Evolutionary conservation across 2,888 invertebrate genomes (phyloP).

Genomic region (Epirrita christyi): DNA sequence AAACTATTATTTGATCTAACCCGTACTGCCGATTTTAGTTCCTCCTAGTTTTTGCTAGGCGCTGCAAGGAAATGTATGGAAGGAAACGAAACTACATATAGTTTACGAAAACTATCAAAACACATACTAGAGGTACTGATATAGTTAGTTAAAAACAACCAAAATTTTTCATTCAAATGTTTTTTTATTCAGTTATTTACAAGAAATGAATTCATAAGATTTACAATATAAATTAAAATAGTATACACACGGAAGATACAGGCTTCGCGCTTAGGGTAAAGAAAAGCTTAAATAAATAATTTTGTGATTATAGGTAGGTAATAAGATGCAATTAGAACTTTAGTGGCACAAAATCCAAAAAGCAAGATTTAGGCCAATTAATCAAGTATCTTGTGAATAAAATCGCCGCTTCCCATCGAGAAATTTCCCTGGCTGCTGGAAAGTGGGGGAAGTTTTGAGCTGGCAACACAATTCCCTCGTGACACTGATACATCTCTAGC

Average conservation of each 20-base stretch:
- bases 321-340: slow-evolving; percentile 1
- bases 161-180: slow-evolving; percentile 61
- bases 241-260: slow-evolving; percentile 47
- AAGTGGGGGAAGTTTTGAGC: too few relatives aligned
- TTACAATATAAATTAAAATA: slow-evolving; percentile 65
- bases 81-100: too few relatives aligned
- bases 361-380: slow-evolving; percentile 7
- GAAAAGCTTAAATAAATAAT: slow-evolving; percentile 33
- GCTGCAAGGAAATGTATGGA: too few relatives aligned
- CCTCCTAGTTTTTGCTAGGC: too few relatives aligned
- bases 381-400: neutral
- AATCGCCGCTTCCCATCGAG: too few relatives aligned
- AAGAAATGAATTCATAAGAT: slow-evolving; percentile 77
- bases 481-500: too few relatives aligned
- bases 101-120: too few relatives aligned
- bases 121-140: too few relatives aligned
- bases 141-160: slow-evolving; percentile 37
- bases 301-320: slow-evolving; percentile 9
- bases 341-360: neutral
- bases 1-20: too few relatives aligned
- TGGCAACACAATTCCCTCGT: too few relatives aligned
- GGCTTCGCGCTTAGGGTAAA: slow-evolving; percentile 25
- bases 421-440: too few relatives aligned
- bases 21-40: too few relatives aligned
- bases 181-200: slow-evolving; percentile 78